A percentile compares a stretch with the other conserved stretches of the same genome.
These are phyloP conservation scores for Polietes domitor DNA, from an alignment of 2,888 invertebrate genomes.

Conservation along the genomic window DNA sequence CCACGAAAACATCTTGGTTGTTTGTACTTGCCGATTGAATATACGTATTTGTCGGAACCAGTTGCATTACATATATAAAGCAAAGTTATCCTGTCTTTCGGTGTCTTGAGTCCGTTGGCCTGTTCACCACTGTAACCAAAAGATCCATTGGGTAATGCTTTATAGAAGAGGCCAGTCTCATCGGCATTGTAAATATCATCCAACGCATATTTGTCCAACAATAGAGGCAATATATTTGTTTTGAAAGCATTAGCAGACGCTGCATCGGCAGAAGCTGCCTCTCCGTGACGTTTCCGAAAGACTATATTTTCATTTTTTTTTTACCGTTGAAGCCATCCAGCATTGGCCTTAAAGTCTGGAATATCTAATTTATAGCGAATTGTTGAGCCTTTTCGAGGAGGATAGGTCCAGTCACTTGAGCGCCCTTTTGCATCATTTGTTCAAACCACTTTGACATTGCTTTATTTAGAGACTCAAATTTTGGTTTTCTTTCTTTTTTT, in stretches of 20 bases:
- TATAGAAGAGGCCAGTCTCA: constrained; percentile 6
- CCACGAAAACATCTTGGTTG: constrained; percentile 40
- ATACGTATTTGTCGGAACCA: constrained; percentile 45
- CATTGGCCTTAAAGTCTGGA: not conserved
- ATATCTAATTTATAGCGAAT: not conserved
- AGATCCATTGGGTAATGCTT: not conserved
- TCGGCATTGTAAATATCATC: not conserved
- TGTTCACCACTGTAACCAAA: constrained; percentile 1
- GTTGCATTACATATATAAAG: constrained; percentile 48
- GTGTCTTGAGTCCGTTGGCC: not conserved
- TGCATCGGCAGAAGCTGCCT: not conserved
- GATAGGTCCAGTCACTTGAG: not conserved
- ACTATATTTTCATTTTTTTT: not conserved
- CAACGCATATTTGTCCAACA: not conserved
- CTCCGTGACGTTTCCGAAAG: not conserved
- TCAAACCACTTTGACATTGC: not conserved
- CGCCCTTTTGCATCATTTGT: constrained; percentile 1
- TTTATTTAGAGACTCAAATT: not conserved
- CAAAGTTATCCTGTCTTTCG: constrained; percentile 19
- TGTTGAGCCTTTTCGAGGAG: not conserved
- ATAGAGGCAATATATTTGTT: not conserved
- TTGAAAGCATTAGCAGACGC: not conserved
- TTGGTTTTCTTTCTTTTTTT: not conserved
- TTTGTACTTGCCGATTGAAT: constrained; percentile 40
- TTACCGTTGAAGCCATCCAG: not conserved